A percentile compares a stretch with the other conserved stretches of the same genome.
Conservation (phyloP, 2,888 invertebrate species). For the Drosophila infuscata region DNA sequence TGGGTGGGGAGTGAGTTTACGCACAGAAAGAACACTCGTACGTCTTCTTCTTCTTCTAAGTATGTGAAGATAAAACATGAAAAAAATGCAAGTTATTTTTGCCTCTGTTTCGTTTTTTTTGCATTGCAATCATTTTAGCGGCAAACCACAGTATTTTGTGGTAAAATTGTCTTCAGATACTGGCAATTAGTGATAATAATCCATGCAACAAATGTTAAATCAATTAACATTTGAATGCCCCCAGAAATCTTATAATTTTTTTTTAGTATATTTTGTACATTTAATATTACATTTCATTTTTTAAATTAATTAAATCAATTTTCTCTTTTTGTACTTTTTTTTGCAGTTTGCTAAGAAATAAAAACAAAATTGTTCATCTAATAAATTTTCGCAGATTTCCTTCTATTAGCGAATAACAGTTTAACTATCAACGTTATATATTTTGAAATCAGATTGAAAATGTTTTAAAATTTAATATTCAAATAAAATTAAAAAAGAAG, state of each 20-base stretch:
- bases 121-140: not conserved
- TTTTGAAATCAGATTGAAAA: not conserved
- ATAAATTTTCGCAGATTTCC: not conserved
- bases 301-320: not conserved
- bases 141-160: not conserved
- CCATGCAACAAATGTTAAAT: not conserved
- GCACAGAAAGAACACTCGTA: not conserved
- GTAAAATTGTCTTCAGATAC: not conserved
- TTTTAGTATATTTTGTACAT: not conserved
- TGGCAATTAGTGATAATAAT: not conserved
- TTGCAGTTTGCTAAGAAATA: not conserved
- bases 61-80: not conserved
- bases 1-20: not conserved
- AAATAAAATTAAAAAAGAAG: not conserved
- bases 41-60: constrained; percentile 4
- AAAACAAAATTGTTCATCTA: not conserved
- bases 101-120: not conserved
- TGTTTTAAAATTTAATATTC: not conserved
- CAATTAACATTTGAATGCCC: not conserved
- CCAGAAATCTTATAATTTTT: not conserved
- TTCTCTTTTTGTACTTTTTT: not conserved
- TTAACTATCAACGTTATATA: not conserved
- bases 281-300: not conserved
- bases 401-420: not conserved
- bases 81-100: not conserved